Conservation (phyloP, 2,113 vertebrate genomes). For the Stigmatopora argus region DNA sequence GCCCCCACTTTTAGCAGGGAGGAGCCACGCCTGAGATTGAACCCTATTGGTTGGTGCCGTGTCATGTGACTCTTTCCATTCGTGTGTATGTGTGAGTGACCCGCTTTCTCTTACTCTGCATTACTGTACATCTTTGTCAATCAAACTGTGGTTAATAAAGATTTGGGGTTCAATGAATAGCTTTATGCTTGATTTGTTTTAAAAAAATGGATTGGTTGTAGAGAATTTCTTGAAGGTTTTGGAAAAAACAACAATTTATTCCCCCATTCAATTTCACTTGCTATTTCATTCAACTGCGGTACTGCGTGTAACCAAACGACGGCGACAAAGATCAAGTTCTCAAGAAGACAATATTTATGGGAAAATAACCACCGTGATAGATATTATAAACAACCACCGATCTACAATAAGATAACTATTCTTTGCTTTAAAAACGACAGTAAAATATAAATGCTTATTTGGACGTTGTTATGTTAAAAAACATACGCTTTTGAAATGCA, state of each 20-base stretch:
- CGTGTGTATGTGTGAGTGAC: not conserved
- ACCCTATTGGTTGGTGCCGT: slow-evolving; percentile 43
- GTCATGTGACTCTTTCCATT: slow-evolving; percentile 17
- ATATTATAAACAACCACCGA: too few species aligned
- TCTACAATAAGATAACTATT: too few species aligned
- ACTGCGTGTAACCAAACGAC: slow-evolving; percentile 36
- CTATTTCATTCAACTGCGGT: slow-evolving; percentile 3
- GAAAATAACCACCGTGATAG: too few species aligned
- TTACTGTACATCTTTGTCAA: slow-evolving; percentile 68
- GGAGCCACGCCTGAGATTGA: slow-evolving; percentile 33
- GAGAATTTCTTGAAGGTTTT: too few species aligned
- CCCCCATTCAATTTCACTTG: too few species aligned
- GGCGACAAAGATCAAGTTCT: slow-evolving; percentile 30
- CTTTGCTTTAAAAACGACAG: too few species aligned
- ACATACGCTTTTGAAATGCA: too few species aligned
- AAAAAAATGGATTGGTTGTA: too few species aligned
- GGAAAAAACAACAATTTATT: too few species aligned
- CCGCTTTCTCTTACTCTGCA: slow-evolving; percentile 48
- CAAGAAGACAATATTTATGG: not conserved
- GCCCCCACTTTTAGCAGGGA: not conserved
- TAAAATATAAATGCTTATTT: too few species aligned
- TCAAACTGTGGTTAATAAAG: slow-evolving; percentile 79
- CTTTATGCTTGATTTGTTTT: not conserved
- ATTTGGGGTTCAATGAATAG: slow-evolving; percentile 72
- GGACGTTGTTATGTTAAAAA: too few species aligned